Evolutionary conservation across 2,888 invertebrate genomes (phyloP), one percentile per base, ranked within the genome.

Genomic region (Aleiodes alternator): DNA sequence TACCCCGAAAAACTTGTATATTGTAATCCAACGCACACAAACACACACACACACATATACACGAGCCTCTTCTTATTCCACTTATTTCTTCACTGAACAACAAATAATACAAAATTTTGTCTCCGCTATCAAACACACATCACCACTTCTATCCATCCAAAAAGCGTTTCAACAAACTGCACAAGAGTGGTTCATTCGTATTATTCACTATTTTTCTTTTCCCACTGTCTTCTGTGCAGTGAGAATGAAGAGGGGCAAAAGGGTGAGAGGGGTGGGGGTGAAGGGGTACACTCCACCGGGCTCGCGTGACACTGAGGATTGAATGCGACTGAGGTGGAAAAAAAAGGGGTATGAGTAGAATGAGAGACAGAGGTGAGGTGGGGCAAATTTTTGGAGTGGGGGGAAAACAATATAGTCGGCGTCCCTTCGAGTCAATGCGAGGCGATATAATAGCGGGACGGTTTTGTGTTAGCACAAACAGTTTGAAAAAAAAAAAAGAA

Each of bases 351-450:
- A 59, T 38, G 57, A 12, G 55, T 23, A 9, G 11, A 12, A 12
- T 9, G 43, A 56, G 34, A 2, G 29, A 14, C 50, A 6, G 6
- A 34, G 34, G 43, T 38, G 43, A 14, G 23, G 23, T 23, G 23
- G 23, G 23, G 23, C 23, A 23, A 23, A 2, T 23, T 23, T 23
- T 23, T 16, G 61, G 43, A 7, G 23, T 59, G 31, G 7, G 14
- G 43, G n/a, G n/a, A 71, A 34, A 48, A 71, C 29, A 43, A 64
- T 64, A 64, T 53, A 7, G 61, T 64, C 64, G 72, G 64, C 61
- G 34, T 53, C 61, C 23, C 61, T 34, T 53, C 34, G 34, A 72
- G 38, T 55, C 51, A 72, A 64, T 11, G 34, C 56, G 38, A 50
- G 38, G 38, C 43, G 51, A 38, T 12, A 50, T 53, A 48, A 48